phyloP scores from a whole-genome alignment of 2,797 vertebrate species.

The Microctenopoma steveboyesi region DNA sequence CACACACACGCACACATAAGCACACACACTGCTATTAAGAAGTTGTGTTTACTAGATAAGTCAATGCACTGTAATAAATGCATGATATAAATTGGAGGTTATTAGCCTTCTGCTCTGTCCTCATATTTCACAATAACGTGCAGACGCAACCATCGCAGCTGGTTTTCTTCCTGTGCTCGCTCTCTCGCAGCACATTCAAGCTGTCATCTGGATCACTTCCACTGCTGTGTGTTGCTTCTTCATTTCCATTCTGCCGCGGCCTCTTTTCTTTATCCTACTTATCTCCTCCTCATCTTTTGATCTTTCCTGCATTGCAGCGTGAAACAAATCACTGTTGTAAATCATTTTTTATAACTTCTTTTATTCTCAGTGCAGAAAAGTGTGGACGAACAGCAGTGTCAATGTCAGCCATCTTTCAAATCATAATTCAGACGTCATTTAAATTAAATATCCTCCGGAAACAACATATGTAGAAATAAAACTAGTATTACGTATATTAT shows the following conservation, averaged over 20 bases:
- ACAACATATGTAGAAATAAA: constrained; percentile 1
- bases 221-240: constrained; percentile 28
- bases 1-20: not conserved
- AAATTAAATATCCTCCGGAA: not conserved
- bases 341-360: constrained; percentile 44
- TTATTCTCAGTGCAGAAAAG: constrained; percentile 22
- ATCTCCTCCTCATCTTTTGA: constrained; percentile 45
- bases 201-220: constrained; percentile 32
- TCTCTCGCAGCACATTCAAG: constrained; percentile 28
- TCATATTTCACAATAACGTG: constrained; percentile 43
- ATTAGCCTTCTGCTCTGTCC: constrained; percentile 36
- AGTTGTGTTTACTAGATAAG: constrained; percentile 47
- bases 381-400: constrained; percentile 42
- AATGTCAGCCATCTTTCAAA: constrained; percentile 36
- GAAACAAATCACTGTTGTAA: constrained; percentile 52
- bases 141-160: constrained; percentile 55
- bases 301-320: constrained; percentile 30
- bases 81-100: constrained; percentile 40
- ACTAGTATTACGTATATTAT: not conserved
- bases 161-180: constrained; percentile 25
- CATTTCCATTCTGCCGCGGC: constrained; percentile 40
- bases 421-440: constrained; percentile 6
- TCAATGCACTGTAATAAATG: constrained; percentile 48
- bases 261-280: constrained; percentile 39
- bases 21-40: constrained; percentile 30